phyloP scores from a whole-genome alignment of 2,113 vertebrate genomes.

The Tonatia bakeri region DNA sequence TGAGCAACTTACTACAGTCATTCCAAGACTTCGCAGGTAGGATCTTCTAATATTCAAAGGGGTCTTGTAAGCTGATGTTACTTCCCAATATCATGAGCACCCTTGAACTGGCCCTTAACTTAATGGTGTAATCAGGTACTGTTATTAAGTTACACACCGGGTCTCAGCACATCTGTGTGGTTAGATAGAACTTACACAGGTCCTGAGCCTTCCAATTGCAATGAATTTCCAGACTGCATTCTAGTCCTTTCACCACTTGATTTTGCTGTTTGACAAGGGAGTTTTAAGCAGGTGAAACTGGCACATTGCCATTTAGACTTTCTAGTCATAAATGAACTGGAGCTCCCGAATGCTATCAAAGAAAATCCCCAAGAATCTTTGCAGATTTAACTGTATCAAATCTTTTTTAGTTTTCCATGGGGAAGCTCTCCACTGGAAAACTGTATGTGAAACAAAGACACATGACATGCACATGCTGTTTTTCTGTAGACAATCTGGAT shows the following conservation, averaged over 20 bases:
- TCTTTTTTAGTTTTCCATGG: slow-evolving; percentile 12
- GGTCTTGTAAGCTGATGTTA: neutral
- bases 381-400: slow-evolving; percentile 40
- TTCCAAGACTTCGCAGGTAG: neutral
- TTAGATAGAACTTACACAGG: slow-evolving; percentile 30
- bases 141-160: neutral
- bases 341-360: slow-evolving; percentile 7
- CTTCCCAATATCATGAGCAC: neutral
- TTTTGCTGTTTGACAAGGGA: slow-evolving; percentile 47
- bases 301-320: slow-evolving; percentile 36
- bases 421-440: slow-evolving; percentile 31
- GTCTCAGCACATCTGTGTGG: slow-evolving; percentile 27
- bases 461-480: neutral
- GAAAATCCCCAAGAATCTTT: slow-evolving; percentile 29
- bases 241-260: slow-evolving; percentile 49
- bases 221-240: slow-evolving; percentile 56
- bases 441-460: neutral
- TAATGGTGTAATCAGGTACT: neutral
- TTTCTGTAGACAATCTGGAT: slow-evolving; percentile 7
- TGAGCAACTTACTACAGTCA: neutral
- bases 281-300: slow-evolving; percentile 42
- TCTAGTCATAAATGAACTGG: slow-evolving; percentile 29
- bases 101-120: neutral
- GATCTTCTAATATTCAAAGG: neutral
- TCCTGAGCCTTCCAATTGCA: slow-evolving; percentile 11